Conservation (phyloP, 2,797 vertebrate genomes). For the Crenuchus spilurus region DNA sequence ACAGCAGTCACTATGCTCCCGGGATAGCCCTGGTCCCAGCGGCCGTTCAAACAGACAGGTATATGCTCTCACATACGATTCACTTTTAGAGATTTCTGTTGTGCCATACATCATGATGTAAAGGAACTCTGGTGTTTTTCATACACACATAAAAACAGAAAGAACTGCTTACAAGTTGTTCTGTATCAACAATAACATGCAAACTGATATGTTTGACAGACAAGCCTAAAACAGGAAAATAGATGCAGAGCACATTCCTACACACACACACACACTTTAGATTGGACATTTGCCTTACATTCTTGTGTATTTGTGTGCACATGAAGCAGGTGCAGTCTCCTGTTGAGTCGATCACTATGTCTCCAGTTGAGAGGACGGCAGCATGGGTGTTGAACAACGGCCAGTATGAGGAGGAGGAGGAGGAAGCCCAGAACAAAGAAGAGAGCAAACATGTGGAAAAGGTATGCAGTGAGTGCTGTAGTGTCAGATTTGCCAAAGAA, state of each 20-base stretch:
- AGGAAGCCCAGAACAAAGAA: conserved; percentile 74
- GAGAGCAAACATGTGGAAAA: conserved; percentile 86
- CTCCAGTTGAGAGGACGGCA: conserved; percentile 94
- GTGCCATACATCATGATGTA: not conserved
- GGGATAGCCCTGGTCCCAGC: conserved; percentile 82
- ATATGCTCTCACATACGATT: not conserved
- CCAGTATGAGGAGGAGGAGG: conserved; percentile 88
- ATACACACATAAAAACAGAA: too few relatives aligned
- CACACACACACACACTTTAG: too few relatives aligned
- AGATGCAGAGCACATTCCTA: too few relatives aligned
- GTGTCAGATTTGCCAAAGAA: not conserved
- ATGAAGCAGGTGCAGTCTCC: conserved; percentile 84
- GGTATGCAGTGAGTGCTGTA: conserved; percentile 68
- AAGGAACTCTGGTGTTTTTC: not conserved
- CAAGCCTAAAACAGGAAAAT: too few relatives aligned
- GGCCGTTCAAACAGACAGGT: conserved; percentile 74
- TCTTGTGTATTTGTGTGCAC: too few relatives aligned
- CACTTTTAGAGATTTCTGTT: not conserved
- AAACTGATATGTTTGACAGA: too few relatives aligned
- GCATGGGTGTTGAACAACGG: conserved; percentile 96
- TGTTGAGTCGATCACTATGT: conserved; percentile 89
- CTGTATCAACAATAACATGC: too few relatives aligned
- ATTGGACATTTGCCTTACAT: too few relatives aligned
- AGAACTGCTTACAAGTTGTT: too few relatives aligned
- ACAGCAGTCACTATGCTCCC: conserved; percentile 81